These are phyloP conservation scores for Semibalanus balanoides DNA, from an alignment of 1,140 invertebrate genomes.

Conservation along the genomic window DNA sequence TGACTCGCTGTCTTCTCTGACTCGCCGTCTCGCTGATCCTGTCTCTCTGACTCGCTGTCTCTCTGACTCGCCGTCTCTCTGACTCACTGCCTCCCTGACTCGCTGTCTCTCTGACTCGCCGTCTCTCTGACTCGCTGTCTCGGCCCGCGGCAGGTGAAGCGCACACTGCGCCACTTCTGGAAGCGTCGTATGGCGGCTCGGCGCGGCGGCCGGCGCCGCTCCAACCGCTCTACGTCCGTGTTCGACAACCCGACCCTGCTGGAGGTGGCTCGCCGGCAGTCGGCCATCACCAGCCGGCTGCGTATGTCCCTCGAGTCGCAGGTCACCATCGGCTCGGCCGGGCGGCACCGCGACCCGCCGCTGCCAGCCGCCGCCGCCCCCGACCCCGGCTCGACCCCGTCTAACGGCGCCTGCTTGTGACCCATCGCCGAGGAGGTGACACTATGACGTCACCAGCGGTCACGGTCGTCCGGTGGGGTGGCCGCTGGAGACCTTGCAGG, in stretches of 20 bases:
- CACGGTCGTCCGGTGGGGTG: too few species aligned
- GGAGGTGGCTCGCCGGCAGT: background rate
- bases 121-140: background rate
- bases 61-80: too few species aligned
- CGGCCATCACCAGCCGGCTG: background rate
- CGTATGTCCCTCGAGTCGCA: background rate
- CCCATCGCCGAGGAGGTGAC: too few species aligned
- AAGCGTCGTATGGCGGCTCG: background rate
- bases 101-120: background rate
- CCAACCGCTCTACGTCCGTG: background rate
- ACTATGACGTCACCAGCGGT: too few species aligned
- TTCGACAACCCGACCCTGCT: background rate
- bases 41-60: too few species aligned
- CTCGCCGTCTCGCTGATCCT: too few species aligned
- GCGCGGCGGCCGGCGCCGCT: background rate
- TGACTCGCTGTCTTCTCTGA: too few species aligned
- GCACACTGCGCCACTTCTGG: slow-evolving; percentile 6
- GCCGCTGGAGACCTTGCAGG: too few species aligned
- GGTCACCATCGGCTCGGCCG: background rate
- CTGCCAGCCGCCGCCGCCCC: background rate
- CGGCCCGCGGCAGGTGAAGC: background rate
- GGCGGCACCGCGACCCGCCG: too few species aligned
- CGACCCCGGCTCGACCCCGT: too few species aligned
- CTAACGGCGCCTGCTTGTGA: background rate
- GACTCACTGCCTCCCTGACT: background rate